Conservation (phyloP, 2,888 invertebrate species). For the Metallyticus violacea region DNA sequence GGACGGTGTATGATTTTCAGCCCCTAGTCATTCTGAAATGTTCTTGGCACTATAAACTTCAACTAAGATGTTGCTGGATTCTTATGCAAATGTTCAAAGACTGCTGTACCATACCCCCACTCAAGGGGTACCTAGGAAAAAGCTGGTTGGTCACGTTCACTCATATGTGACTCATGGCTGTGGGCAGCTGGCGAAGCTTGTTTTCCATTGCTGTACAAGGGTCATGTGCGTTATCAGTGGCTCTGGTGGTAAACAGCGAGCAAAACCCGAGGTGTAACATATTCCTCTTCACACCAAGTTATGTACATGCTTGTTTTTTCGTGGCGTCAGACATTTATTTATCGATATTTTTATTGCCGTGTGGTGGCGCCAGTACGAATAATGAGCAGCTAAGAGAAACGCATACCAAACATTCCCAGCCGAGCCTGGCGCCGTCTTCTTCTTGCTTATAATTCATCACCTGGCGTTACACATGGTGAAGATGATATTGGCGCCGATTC, state of each 20-base stretch:
- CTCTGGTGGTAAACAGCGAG: neutral
- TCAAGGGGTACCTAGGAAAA: neutral
- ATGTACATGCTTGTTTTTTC: neutral
- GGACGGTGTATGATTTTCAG: no score
- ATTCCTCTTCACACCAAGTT: no score
- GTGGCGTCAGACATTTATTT: neutral
- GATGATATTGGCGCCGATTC: neutral
- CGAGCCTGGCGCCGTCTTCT: slow-evolving; percentile 1
- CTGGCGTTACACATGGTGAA: neutral
- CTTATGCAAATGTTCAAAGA: no score
- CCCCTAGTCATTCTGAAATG: no score
- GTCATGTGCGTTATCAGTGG: neutral
- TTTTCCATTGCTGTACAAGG: neutral
- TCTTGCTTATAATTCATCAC: slow-evolving; percentile 2
- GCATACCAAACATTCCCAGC: neutral
- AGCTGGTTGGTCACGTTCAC: neutral
- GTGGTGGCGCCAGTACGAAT: neutral
- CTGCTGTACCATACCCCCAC: neutral
- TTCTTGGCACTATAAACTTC: no score
- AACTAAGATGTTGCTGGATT: no score
- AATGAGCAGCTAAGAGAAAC: neutral
- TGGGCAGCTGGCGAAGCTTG: slow-evolving; percentile 11
- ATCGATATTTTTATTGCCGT: neutral
- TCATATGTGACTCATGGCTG: neutral
- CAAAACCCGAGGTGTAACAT: neutral